Evolutionary conservation across 35 echinoderm and acorn worm genomes (phyloP), one percentile per base, ranked within the genome.

Genomic region (Heliocidaris tuberculata): DNA sequence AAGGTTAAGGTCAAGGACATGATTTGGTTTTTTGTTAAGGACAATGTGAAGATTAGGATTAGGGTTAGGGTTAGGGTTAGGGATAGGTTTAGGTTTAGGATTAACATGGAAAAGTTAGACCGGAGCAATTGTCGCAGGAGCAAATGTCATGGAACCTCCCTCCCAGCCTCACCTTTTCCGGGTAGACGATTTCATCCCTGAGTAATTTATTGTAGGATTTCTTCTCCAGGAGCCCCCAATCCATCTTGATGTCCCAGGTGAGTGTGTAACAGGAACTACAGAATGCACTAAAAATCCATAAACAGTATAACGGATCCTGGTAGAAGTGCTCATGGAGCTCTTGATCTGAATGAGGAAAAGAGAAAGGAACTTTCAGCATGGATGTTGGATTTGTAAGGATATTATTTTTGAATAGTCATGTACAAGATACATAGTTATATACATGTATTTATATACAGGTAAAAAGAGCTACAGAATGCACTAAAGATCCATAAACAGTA

Each of bases 181-280:
- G 71, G 60, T 99, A 99, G 35, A 99, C 97, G 24, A 99, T 96
- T 49, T 99, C 98, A 93, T 97, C 96, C 59, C 98, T 93, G 11
- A 99, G 96, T 24, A 99, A 85, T 94, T 94, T 99, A 54, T 96
- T 95, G 89, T 97, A 96, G 30, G 95, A 60, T 85, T 96, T 97
- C 42, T 94, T 93, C 31, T 96, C 96, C 24, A 99, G 90, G 85
- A 99, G 93, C 9, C 98, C 98, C 98, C 98, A 99, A 60, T 99
- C 98, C 98, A 99, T 99, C 56, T 99, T 99, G 59, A 99, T 95
- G 30, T 97, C 97, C 97, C 98, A 99, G 0, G 98, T 97, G 1
- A 99, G 94, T 7, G 98, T 97, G 94, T 99, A 99, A 30, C 97
- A 99, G 15, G 98, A 99, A 88, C 97, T 99, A 32, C 96, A 42